These are phyloP conservation scores for Callyntrura guangdongensis DNA, from an alignment of 2,888 invertebrate genomes.

Conservation along the genomic window DNA sequence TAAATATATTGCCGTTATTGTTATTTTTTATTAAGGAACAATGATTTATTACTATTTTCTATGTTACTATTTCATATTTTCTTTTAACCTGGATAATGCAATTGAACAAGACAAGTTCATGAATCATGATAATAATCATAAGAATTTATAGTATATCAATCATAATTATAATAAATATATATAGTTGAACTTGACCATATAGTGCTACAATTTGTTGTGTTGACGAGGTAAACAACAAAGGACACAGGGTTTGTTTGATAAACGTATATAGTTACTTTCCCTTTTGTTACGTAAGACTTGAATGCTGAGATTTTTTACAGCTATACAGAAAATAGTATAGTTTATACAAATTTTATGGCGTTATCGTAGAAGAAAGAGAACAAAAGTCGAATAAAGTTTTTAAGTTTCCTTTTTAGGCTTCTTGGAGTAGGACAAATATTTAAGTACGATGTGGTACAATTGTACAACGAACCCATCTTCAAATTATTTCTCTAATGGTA, in stretches of 20 bases:
- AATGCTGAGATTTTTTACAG: constrained; percentile 51
- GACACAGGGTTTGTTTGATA: constrained; percentile 65
- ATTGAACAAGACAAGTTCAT: neutral
- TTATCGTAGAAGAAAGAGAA: constrained; percentile 22
- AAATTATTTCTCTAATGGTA: neutral
- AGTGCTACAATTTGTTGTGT: neutral
- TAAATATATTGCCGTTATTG: neutral
- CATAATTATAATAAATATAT: neutral
- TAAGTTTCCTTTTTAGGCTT: constrained; percentile 30
- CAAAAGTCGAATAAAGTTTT: neutral
- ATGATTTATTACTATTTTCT: constrained; percentile 31
- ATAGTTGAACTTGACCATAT: neutral
- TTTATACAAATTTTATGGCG: constrained; percentile 1
- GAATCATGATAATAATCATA: neutral
- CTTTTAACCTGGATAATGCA: neutral
- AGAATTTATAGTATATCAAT: neutral
- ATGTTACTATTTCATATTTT: neutral
- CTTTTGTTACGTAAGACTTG: constrained; percentile 13
- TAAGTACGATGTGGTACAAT: neutral
- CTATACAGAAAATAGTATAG: constrained; percentile 27
- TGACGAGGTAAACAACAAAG: constrained; percentile 62
- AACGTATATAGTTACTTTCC: neutral
- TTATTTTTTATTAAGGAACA: constrained; percentile 18
- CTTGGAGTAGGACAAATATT: constrained; percentile 14
- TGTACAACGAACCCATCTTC: neutral